Evolutionary conservation across 2,888 invertebrate genomes (phyloP), one percentile per base, ranked within the genome.

Genomic region (Balanococcus diminutus): DNA sequence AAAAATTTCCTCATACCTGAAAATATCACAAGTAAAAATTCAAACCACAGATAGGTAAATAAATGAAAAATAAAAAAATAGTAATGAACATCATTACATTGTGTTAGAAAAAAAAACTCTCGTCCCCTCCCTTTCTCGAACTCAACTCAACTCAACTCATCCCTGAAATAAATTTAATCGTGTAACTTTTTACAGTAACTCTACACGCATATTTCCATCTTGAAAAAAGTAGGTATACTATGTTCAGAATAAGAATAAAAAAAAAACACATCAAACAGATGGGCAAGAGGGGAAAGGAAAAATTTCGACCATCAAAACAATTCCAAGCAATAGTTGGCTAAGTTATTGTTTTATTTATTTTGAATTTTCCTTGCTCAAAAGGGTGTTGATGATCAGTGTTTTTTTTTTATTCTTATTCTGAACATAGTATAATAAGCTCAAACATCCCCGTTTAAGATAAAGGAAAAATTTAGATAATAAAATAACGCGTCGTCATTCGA

Each of bases 171-270:
- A 72, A 72, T 31, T 72, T 72, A n/a, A 61, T 19, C 22, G 61
- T 19, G 9, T 19, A 61, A 11, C 56, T 22, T 22, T 8, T 22
- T 11, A 11, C 14, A 56, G 22, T 8, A 11, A 19, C 8, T n/a
- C n/a, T n/a, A n/a, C n/a, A n/a, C n/a, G 67, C 67, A 67, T 67
- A 67, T 67, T 67, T 67, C 67, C 67, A 67, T 67, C 67, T 67
- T 67, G 14, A 28, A 67, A 67, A 67, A 46, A n/a, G n/a, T n/a
- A n/a, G n/a, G n/a, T n/a, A n/a, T n/a, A n/a, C n/a, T n/a, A n/a
- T n/a, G n/a, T n/a, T n/a, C n/a, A n/a, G n/a, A n/a, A n/a, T n/a
- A n/a, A n/a, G n/a, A n/a, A n/a, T n/a, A n/a, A n/a, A n/a, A n/a
- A n/a, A n/a, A n/a, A n/a, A n/a, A n/a, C n/a, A n/a, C n/a, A n/a